Evolutionary conservation across 1,140 invertebrate genomes (phyloP), one percentile per base, ranked within the genome.

Genomic region (Ptiloglossa arizonensis): DNA sequence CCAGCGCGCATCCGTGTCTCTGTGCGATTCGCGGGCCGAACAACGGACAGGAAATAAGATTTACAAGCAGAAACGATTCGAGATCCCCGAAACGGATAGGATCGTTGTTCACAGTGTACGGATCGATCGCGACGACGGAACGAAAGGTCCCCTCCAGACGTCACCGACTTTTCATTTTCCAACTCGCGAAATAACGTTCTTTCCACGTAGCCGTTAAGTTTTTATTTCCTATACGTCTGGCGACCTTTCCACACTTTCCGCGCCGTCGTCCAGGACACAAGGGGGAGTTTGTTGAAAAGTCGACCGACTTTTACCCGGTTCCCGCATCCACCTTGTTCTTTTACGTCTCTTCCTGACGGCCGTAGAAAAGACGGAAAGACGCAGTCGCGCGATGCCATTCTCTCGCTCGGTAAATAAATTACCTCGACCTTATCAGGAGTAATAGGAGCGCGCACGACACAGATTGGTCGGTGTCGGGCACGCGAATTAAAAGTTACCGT

Each of bases 401-500:
- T 83, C 87, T 80, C 75, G 87, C 82, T 88, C 75, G 88, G 88
- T 90, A 92, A 92, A 93, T 93, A 92, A 93, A 93, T 93, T 92
- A 91, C 90, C 89, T 86, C 87, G 87, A 89, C 85, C 68, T 93
- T 93, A 92, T 92, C 89, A 87, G 88, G 86, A 91, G 89, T 92
- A 92, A 92, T 91, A 92, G 90, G 88, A 90, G 87, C 87, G 90
- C 89, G 88, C 90, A 89, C 88, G 90, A 92, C 91, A 91, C 90
- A 91, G 91, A 92, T 92, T 92, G 91, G 88, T 90, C 85, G 87
- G 87, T 89, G 83, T 85, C 86, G 88, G 86, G 88, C 91, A 92
- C 91, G 91, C 91, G 90, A 91, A 93, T 91, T 91, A 92, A 92
- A 92, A 92, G 88, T 93, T 91, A 92, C 86, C 84, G 75, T 74